Percentiles rank a stretch among this genome's conserved stretches.
phyloP scores from a whole-genome alignment of 2,113 vertebrate species.

The Varanus komodoensis region DNA sequence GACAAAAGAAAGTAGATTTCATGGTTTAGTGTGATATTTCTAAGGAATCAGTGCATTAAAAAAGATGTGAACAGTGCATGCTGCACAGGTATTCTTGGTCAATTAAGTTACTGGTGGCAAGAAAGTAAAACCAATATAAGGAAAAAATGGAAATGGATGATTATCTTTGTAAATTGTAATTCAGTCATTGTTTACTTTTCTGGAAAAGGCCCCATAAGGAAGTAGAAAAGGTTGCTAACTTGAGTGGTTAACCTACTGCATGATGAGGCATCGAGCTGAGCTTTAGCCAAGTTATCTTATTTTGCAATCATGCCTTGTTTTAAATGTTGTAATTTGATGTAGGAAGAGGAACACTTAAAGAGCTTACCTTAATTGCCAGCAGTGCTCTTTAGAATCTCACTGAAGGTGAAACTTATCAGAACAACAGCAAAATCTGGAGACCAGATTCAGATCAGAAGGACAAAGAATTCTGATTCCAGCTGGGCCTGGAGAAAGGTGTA shows the following conservation, averaged over 20 bases:
- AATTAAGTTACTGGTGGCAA: not conserved
- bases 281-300: not conserved
- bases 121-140: not conserved
- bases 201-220: not conserved
- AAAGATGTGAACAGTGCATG: not conserved
- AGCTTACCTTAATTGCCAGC: not conserved
- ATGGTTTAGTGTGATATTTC: rapidly evolving
- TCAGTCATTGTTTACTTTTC: not conserved
- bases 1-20: not conserved
- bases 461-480: not conserved
- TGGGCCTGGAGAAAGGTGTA: not conserved
- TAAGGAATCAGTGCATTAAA: slow-evolving; percentile 5
- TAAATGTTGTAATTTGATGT: not conserved
- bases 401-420: not conserved
- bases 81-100: not conserved
- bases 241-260: not conserved
- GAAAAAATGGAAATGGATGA: not conserved
- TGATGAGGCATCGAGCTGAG: not conserved
- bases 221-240: not conserved
- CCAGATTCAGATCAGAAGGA: not conserved
- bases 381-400: not conserved
- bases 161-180: not conserved
- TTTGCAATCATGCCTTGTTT: not conserved
- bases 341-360: not conserved
- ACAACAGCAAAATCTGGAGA: not conserved